Evolutionary conservation across 2,888 invertebrate species (phyloP), one percentile per base, ranked within the genome.

Genomic region (Eupithecia subfuscata): DNA sequence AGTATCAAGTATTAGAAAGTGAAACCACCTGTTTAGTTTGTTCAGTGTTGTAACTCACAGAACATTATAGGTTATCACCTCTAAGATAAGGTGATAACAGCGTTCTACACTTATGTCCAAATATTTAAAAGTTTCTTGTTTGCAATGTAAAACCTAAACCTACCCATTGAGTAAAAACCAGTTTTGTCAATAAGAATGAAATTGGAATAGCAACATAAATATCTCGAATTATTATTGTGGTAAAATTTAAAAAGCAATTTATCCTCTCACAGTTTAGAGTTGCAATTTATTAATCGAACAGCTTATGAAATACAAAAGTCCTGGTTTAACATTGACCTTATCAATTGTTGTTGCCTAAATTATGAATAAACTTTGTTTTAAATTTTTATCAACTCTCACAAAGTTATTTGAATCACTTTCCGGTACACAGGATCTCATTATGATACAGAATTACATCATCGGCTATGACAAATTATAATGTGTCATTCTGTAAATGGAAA

Each of bases 61-160:
- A 76, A 80, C 74, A 79, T 82, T 83, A 80, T 82, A 77, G 82
- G 82, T 87, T 88, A 88, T 88, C 86, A 85, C 75, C 77, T 79
- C 63, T 70, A 69, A 75, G 76, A 80, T 75, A 76, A 78, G 77
- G 74, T 76, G 74, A 77, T 73, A 79, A 74, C 40, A 69, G 68
- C 76, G 70, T 65, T 70, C 43, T 75, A 76, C 63, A 76, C 65
- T 52, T 77, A 60, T 12, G 14, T 4, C 48, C 75, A 71, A 76
- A 56, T 56, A 16, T 60, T 76, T 56, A 75, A 67, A 69, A 70
- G 69, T 71, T 75, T 73, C 48, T 73, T 34, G 52, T 22, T 22
- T 56, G 0, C 34, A 34, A 9, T 34, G 34, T 25, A 34, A 34
- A 64, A 34, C 18, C 34, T 18, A 43, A 67, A 37, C 37, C 65